These are phyloP conservation scores for Opisthocomus hoazin DNA, from an alignment of 2,113 vertebrate species.

Conservation along the genomic window DNA sequence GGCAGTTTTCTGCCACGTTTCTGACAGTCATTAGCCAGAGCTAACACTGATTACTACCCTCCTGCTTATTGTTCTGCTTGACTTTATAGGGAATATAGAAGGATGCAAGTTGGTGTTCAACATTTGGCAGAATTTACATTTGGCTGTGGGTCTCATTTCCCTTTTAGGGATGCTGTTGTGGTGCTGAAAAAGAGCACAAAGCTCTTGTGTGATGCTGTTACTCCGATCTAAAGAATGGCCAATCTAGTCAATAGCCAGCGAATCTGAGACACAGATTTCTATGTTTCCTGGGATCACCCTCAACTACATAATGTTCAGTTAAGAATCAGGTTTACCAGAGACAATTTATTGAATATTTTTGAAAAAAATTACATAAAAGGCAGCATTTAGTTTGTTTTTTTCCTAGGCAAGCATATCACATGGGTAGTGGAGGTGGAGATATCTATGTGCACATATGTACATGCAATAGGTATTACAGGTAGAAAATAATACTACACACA, in stretches of 20 bases:
- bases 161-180: neutral
- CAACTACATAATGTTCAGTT: neutral
- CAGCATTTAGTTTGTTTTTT: neutral
- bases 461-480: neutral
- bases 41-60: neutral
- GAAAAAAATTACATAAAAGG: neutral
- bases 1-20: neutral
- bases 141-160: neutral
- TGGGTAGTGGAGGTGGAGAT: neutral
- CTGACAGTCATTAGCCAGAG: neutral
- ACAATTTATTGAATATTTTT: neutral
- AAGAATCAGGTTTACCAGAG: neutral
- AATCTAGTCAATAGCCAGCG: neutral
- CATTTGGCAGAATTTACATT: neutral
- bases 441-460: neutral
- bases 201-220: neutral
- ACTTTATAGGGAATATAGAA: neutral
- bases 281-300: neutral
- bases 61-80: neutral
- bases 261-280: neutral
- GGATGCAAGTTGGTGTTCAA: neutral
- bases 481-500: neutral
- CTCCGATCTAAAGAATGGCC: neutral
- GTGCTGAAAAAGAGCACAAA: neutral
- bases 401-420: neutral